phyloP scores from a whole-genome alignment of 2,113 vertebrate species.

The Columbina picui region DNA sequence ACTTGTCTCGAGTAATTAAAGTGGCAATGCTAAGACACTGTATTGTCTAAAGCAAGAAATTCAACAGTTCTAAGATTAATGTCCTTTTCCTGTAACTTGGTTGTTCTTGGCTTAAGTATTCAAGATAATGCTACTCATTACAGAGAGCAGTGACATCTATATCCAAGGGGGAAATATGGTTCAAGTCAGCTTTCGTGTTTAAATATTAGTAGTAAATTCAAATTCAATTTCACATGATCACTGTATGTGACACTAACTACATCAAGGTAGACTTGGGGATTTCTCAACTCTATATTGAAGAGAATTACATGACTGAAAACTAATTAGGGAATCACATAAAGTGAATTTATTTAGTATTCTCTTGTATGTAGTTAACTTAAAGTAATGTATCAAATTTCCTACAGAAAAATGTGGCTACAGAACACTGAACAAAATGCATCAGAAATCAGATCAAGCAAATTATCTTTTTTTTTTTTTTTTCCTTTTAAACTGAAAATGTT shows the following conservation, averaged over 20 bases:
- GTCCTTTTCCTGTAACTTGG: slow-evolving; percentile 46
- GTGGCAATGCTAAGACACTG: not conserved
- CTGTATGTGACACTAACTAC: slow-evolving; percentile 70
- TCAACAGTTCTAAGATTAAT: slow-evolving; percentile 61
- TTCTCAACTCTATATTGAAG: slow-evolving; percentile 57
- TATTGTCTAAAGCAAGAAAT: slow-evolving; percentile 31
- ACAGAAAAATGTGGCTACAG: slow-evolving; percentile 10
- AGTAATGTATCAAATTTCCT: slow-evolving; percentile 62
- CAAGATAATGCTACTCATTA: slow-evolving; percentile 65
- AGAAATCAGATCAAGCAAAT: slow-evolving; percentile 55
- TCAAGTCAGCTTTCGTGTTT: slow-evolving; percentile 68
- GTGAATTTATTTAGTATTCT: slow-evolving; percentile 66
- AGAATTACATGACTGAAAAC: slow-evolving; percentile 72
- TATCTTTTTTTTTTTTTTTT: not conserved
- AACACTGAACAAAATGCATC: slow-evolving; percentile 36
- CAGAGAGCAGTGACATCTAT: slow-evolving; percentile 68
- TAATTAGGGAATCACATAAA: slow-evolving; percentile 70
- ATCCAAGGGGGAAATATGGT: slow-evolving; percentile 71
- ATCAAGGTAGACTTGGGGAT: slow-evolving; percentile 72
- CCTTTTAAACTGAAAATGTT: slow-evolving; percentile 32
- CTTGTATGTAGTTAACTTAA: slow-evolving; percentile 71
- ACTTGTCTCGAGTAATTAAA: slow-evolving; percentile 35
- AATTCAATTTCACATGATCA: slow-evolving; percentile 74
- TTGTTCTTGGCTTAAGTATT: slow-evolving; percentile 68
- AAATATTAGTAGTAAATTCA: slow-evolving; percentile 76